Evolutionary conservation across 2,888 invertebrate species (phyloP).

Genomic region (Aleiodes testaceus): DNA sequence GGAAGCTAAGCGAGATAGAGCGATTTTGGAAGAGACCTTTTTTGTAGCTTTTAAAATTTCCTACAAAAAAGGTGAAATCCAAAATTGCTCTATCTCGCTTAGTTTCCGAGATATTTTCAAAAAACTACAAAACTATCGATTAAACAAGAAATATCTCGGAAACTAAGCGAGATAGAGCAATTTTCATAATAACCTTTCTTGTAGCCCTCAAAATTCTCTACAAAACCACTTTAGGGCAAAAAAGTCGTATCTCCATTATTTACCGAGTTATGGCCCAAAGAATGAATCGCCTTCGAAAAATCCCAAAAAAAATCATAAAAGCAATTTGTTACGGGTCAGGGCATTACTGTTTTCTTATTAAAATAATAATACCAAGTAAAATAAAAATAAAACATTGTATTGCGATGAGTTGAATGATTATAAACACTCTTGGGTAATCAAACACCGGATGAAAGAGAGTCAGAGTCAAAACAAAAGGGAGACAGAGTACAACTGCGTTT

Average conservation of each 20-base stretch:
- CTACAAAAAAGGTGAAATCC: no score
- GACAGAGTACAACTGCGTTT: slow-evolving; percentile 11
- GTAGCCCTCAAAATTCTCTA: no score
- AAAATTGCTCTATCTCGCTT: no score
- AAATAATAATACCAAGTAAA: slow-evolving; percentile 19
- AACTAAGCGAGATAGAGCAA: no score
- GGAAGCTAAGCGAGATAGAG: no score
- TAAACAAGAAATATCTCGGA: neutral
- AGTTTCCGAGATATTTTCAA: neutral
- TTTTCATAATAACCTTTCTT: no score
- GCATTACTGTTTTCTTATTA: neutral
- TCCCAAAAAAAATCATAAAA: neutral
- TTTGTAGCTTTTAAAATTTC: no score
- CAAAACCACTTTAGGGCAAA: no score
- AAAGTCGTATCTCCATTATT: no score
- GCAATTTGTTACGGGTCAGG: slow-evolving; percentile 7
- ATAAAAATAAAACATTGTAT: slow-evolving; percentile 3
- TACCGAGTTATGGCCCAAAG: no score
- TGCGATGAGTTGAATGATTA: neutral
- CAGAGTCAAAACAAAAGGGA: slow-evolving; percentile 64
- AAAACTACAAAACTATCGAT: neutral
- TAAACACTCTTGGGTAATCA: slow-evolving; percentile 55
- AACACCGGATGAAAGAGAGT: slow-evolving; percentile 66
- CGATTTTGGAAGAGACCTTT: no score
- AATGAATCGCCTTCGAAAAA: neutral